These are phyloP conservation scores for Polyommatus icarus DNA, from an alignment of 2,888 invertebrate species.

Conservation along the genomic window DNA sequence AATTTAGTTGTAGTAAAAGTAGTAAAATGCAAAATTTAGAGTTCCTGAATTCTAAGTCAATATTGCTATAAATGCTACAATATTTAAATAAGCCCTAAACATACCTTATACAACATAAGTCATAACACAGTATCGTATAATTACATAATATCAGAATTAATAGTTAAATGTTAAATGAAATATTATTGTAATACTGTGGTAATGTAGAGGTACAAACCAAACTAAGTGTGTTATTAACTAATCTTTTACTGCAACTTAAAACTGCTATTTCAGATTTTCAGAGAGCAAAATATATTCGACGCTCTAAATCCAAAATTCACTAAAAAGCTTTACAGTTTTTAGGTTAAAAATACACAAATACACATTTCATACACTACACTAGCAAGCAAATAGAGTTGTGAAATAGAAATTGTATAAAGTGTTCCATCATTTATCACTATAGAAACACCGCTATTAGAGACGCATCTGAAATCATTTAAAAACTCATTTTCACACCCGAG, in stretches of 20 bases:
- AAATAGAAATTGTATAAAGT: conserved; percentile 22
- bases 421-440: conserved; percentile 13
- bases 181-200: no score
- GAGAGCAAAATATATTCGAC: not conserved
- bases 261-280: not conserved
- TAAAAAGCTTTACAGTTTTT: not conserved
- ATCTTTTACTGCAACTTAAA: not conserved
- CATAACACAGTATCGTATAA: no score
- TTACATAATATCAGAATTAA: no score
- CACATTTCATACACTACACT: not conserved
- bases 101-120: no score
- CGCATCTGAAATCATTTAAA: conserved; percentile 68
- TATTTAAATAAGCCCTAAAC: no score
- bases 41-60: no score
- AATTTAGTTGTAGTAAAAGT: no score
- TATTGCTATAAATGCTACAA: no score
- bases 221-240: not conserved
- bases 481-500: conserved; percentile 57
- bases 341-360: conserved; percentile 6
- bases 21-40: no score
- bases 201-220: no score
- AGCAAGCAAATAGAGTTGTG: not conserved
- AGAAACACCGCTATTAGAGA: conserved; percentile 33
- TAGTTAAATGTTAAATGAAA: no score
- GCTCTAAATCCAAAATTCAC: not conserved